Conservation (phyloP, 2,888 invertebrate genomes). For the Cepaea hortensis region DNA sequence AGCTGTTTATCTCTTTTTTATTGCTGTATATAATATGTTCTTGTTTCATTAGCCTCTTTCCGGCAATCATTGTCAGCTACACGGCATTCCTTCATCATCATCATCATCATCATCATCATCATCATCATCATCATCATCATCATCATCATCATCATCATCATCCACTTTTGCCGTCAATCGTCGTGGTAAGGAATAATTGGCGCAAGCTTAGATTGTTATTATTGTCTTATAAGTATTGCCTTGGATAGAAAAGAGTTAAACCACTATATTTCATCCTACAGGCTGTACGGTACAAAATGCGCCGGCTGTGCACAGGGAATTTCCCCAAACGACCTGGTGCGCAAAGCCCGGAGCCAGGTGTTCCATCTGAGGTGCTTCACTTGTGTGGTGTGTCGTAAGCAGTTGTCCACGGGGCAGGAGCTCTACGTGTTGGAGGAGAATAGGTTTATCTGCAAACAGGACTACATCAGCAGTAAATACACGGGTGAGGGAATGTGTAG, state of each 20-base stretch:
- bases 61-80: too few species aligned
- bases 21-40: too few species aligned
- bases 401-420: slow-evolving; percentile 98
- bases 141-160: too few species aligned
- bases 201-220: too few species aligned
- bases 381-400: slow-evolving; percentile 96
- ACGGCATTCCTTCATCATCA: too few species aligned
- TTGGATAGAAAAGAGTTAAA: neutral
- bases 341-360: slow-evolving; percentile 97
- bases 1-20: too few species aligned
- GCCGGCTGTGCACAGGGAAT: slow-evolving; percentile 97
- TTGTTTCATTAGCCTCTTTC: too few species aligned
- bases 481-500: slow-evolving; percentile 60
- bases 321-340: slow-evolving; percentile 95
- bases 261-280: slow-evolving; percentile 77
- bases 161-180: too few species aligned
- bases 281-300: slow-evolving; percentile 98
- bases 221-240: too few species aligned
- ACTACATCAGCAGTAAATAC: slow-evolving; percentile 83
- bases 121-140: too few species aligned
- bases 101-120: too few species aligned
- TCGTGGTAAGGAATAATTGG: too few species aligned
- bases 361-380: slow-evolving; percentile 99
- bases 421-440: slow-evolving; percentile 98
- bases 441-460: slow-evolving; percentile 99